Percentiles rank a stretch among this genome's conserved stretches.
Conservation (phyloP, 2,888 invertebrate species). For the Leptarthrus brevirostris region DNA sequence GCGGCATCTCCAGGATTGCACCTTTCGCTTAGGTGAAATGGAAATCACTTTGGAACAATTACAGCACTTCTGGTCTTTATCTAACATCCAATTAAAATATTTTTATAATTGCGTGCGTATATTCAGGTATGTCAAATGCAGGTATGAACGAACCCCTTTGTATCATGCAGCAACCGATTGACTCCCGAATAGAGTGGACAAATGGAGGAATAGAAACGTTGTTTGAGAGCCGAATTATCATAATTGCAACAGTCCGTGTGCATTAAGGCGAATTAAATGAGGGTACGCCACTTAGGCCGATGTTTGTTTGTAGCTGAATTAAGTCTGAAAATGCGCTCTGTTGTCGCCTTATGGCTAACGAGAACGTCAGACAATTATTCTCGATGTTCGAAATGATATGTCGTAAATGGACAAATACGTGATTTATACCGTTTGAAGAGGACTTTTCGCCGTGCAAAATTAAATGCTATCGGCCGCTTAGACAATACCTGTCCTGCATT, state of each 20-base stretch:
- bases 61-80: constrained; percentile 6
- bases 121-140: background rate
- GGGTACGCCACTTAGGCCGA: constrained; percentile 15
- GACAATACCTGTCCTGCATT: constrained; percentile 32
- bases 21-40: constrained; percentile 47
- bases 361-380: constrained; percentile 46
- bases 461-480: background rate
- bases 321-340: background rate
- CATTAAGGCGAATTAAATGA: constrained; percentile 43
- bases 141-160: background rate
- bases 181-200: constrained; percentile 1
- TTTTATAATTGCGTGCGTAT: constrained; percentile 43
- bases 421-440: constrained; percentile 48
- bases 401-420: constrained; percentile 49
- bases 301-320: background rate
- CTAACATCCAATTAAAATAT: constrained; percentile 48
- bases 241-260: constrained; percentile 38
- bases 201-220: constrained; percentile 26
- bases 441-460: constrained; percentile 16
- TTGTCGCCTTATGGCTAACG: constrained; percentile 17
- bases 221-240: constrained; percentile 34
- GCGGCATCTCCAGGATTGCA: constrained; percentile 39
- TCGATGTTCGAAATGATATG: constrained; percentile 36
- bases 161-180: background rate
- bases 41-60: constrained; percentile 45